These are phyloP conservation scores for Hepsetus odoe DNA, from an alignment of 2,113 vertebrate genomes.

Conservation along the genomic window DNA sequence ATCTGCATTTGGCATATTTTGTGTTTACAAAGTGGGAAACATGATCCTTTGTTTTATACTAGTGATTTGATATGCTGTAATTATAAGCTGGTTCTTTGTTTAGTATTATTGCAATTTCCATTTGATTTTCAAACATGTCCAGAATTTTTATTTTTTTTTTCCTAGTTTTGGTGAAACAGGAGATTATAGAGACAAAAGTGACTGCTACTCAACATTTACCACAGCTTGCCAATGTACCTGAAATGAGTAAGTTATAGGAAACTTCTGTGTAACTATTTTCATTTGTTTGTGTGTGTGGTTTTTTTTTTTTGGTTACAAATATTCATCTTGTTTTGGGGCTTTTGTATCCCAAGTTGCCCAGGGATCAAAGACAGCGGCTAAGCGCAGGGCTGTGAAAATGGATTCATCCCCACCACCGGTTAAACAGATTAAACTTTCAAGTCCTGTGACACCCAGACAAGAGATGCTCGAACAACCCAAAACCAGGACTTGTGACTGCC, in stretches of 20 bases:
- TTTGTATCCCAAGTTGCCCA: slow-evolving; percentile 31
- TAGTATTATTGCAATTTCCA: neutral
- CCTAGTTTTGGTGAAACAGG: slow-evolving; percentile 21
- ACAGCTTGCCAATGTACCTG: neutral
- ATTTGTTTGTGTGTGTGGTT: neutral
- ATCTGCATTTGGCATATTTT: no score
- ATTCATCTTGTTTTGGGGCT: neutral
- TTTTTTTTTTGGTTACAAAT: neutral
- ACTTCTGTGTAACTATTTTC: neutral
- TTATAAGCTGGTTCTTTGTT: neutral
- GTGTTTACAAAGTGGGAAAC: no score
- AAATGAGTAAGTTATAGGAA: neutral
- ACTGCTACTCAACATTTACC: neutral
- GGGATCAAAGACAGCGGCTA: neutral
- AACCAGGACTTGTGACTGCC: neutral
- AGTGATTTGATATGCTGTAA: no score
- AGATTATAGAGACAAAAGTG: neutral
- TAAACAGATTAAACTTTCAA: slow-evolving; percentile 17
- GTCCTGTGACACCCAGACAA: neutral
- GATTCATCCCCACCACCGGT: neutral
- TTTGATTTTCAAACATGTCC: no score
- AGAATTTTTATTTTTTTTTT: neutral
- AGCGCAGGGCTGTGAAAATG: neutral
- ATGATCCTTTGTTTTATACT: no score
- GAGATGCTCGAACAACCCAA: neutral